Conservation (phyloP, 2,888 invertebrate species). For the Watsonalla binaria region DNA sequence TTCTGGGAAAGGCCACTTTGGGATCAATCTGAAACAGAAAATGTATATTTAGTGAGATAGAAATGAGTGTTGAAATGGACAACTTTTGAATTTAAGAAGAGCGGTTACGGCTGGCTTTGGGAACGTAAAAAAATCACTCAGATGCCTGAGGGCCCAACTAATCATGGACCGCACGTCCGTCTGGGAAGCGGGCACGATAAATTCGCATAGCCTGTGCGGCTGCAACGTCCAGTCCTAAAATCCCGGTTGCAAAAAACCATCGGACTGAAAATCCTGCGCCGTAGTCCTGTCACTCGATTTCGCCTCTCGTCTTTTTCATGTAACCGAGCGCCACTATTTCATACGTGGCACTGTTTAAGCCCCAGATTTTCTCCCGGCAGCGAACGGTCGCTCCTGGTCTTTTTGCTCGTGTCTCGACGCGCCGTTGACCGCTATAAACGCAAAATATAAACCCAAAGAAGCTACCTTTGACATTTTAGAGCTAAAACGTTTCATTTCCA, state of each 20-base stretch:
- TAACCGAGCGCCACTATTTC: constrained; percentile 77
- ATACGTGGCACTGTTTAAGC: constrained; percentile 78
- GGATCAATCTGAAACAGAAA: constrained; percentile 96
- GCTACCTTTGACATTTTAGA: constrained; percentile 75
- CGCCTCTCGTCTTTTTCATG: constrained; percentile 78
- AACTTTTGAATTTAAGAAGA: constrained; percentile 5
- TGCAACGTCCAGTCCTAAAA: constrained; percentile 62
- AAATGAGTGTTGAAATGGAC: not conserved
- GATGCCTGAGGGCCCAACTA: constrained; percentile 48
- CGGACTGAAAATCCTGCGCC: constrained; percentile 69
- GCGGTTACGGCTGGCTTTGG: constrained; percentile 8
- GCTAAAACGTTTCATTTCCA: constrained; percentile 69
- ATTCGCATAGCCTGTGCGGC: constrained; percentile 59
- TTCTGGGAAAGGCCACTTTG: constrained; percentile 99
- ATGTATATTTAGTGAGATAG: not conserved
- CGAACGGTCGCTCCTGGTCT: constrained; percentile 57
- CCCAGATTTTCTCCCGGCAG: constrained; percentile 75
- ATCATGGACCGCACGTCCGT: constrained; percentile 59
- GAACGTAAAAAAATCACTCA: constrained; percentile 44
- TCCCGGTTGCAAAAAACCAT: constrained; percentile 69
- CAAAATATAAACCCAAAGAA: constrained; percentile 77
- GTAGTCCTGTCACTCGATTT: constrained; percentile 76
- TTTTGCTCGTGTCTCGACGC: constrained; percentile 68
- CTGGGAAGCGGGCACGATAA: constrained; percentile 55
- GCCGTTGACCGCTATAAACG: constrained; percentile 74